Conservation (phyloP, 2,888 invertebrate genomes). For the Dexiosoma caninum region DNA sequence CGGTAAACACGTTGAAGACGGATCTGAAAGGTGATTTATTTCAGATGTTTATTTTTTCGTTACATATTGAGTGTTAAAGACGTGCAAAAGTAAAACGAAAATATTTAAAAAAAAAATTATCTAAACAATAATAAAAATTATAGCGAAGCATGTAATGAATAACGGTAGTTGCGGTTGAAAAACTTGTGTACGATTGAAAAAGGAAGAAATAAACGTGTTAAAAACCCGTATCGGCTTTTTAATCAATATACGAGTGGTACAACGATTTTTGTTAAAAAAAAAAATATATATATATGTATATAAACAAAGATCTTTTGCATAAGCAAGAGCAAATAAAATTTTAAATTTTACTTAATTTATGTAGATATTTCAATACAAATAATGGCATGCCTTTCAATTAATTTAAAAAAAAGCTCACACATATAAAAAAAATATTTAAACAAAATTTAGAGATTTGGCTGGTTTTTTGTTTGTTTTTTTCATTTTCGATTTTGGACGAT, state of each 20-base stretch:
- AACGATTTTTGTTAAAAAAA: constrained; percentile 3
- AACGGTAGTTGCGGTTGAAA: constrained; percentile 10
- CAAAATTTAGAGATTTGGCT: background rate
- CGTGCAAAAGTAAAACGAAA: constrained; percentile 31
- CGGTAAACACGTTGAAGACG: constrained; percentile 64
- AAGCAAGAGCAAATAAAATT: background rate
- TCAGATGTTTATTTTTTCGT: constrained; percentile 42
- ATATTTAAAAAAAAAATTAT: background rate
- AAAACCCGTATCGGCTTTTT: background rate
- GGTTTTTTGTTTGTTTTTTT: background rate
- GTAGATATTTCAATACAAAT: background rate
- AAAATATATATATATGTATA: no score
- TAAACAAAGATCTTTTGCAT: no score
- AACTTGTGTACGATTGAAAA: background rate
- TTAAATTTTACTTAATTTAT: background rate
- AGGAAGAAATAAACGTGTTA: background rate
- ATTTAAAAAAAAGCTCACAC: no score
- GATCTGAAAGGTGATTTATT: constrained; percentile 27
- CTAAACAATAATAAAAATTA: constrained; percentile 15
- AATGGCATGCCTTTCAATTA: no score
- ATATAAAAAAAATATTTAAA: background rate
- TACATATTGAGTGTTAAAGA: constrained; percentile 26
- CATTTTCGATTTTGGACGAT: background rate
- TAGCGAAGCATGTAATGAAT: background rate
- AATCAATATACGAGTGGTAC: constrained; percentile 35